Evolutionary conservation across 1,140 invertebrate genomes (phyloP).

Genomic region (Conus betulinus): DNA sequence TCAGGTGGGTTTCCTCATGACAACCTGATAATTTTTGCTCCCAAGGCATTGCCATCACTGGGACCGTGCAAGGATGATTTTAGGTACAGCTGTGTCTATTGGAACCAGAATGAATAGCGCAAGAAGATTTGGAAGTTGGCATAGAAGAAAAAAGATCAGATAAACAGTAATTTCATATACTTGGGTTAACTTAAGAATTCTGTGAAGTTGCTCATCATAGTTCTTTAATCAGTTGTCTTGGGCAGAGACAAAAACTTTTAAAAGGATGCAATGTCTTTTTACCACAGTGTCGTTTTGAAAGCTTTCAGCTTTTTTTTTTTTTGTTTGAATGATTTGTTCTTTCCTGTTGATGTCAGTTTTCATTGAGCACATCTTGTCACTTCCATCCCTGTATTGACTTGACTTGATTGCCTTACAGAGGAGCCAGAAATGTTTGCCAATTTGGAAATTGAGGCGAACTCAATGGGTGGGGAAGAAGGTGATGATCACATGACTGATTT

Average conservation of each 20-base stretch:
- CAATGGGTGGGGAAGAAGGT: slow-evolving; percentile 46
- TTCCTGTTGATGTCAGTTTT: background rate
- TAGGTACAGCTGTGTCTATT: too few species aligned
- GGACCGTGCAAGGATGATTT: too few species aligned
- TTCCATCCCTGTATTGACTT: background rate
- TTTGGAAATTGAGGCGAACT: slow-evolving; percentile 57
- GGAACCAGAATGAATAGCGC: too few species aligned
- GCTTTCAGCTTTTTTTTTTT: background rate
- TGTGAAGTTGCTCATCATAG: too few species aligned
- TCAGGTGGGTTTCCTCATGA: background rate
- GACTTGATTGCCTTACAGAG: slow-evolving; percentile 50
- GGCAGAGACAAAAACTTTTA: background rate
- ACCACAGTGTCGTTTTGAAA: background rate
- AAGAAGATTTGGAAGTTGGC: too few species aligned
- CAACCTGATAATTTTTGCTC: background rate
- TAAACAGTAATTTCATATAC: too few species aligned
- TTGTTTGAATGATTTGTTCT: background rate
- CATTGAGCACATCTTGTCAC: background rate
- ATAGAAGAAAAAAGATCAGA: too few species aligned
- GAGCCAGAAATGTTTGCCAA: slow-evolving; percentile 55
- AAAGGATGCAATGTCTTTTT: background rate
- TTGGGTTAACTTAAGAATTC: too few species aligned
- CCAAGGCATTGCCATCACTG: too few species aligned
- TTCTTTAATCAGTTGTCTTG: too few species aligned
- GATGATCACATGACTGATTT: slow-evolving; percentile 37